Percentiles rank a stretch among this genome's conserved stretches.
Evolutionary conservation across 2,888 invertebrate genomes (phyloP).

Genomic region (Rotaria sp.): DNA sequence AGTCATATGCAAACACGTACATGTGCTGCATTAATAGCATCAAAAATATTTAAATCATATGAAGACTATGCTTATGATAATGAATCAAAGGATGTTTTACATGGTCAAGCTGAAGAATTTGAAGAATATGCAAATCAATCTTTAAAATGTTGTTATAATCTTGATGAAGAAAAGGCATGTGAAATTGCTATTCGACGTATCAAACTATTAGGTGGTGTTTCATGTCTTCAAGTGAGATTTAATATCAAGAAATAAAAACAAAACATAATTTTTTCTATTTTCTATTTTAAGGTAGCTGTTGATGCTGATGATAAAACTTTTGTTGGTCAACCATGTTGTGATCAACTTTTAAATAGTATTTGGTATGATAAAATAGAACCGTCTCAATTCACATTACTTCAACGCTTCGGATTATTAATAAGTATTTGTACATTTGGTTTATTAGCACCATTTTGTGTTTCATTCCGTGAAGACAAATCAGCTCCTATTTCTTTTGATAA

Average conservation of each 20-base stretch:
- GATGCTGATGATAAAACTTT: constrained; percentile 22
- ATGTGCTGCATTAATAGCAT: constrained; percentile 32
- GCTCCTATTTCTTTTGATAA: background rate
- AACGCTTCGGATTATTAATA: background rate
- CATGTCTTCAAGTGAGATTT: background rate
- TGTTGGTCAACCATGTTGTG: constrained; percentile 22
- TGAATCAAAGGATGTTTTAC: background rate
- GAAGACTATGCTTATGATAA: background rate
- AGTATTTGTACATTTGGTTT: background rate
- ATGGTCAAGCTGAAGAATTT: background rate
- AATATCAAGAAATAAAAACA: background rate
- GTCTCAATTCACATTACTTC: background rate
- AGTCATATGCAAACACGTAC: constrained; percentile 32
- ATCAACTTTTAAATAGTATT: background rate
- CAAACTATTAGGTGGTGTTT: background rate
- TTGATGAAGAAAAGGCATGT: background rate
- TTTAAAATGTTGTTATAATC: constrained; percentile 15
- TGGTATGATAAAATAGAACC: background rate
- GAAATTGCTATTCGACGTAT: constrained; percentile 23
- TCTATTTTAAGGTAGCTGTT: background rate
- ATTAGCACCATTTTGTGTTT: background rate
- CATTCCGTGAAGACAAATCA: background rate
- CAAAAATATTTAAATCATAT: background rate
- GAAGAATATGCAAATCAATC: background rate
- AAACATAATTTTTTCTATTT: too few relatives aligned